Percentiles rank a stretch among this genome's conserved stretches.
phyloP scores from a whole-genome alignment of 2,797 vertebrate species.

The Pangasius djambal region DNA sequence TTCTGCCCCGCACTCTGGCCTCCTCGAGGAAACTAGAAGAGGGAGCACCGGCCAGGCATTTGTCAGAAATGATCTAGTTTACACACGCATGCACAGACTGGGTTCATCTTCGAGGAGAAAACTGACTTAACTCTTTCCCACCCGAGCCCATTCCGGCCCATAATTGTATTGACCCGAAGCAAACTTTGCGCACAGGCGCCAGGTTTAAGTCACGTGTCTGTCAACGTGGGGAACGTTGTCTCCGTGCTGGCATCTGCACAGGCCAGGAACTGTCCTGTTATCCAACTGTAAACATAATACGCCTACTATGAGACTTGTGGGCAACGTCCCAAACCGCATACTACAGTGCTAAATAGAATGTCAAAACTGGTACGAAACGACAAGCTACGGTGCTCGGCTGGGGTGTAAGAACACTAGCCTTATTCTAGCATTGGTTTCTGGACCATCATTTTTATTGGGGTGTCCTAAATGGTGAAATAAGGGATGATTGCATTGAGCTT shows the following conservation, averaged over 20 bases:
- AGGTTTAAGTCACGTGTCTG: slow-evolving; percentile 54
- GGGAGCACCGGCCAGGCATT: slow-evolving; percentile 56
- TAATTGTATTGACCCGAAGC: slow-evolving; percentile 51
- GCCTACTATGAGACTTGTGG: background rate
- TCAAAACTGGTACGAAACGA: background rate
- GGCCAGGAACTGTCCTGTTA: background rate
- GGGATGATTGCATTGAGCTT: background rate
- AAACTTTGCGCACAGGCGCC: slow-evolving; percentile 72
- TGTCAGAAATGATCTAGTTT: slow-evolving; percentile 63
- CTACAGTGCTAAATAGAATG: background rate
- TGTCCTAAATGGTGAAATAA: background rate
- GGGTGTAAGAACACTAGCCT: background rate
- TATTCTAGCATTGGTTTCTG: background rate
- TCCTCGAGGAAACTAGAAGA: slow-evolving; percentile 57
- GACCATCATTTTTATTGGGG: background rate
- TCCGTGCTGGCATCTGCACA: slow-evolving; percentile 20
- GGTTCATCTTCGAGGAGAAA: slow-evolving; percentile 50
- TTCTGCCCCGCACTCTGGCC: slow-evolving; percentile 47
- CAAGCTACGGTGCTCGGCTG: too few relatives aligned
- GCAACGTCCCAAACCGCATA: background rate
- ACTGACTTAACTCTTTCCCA: slow-evolving; percentile 67
- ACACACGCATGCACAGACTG: slow-evolving; percentile 60
- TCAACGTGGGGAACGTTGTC: slow-evolving; percentile 17
- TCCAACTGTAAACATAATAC: slow-evolving; percentile 3
- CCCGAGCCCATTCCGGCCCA: slow-evolving; percentile 44